These are phyloP conservation scores for Hoplias malabaricus DNA, from an alignment of 2,113 vertebrate species.

Conservation along the genomic window DNA sequence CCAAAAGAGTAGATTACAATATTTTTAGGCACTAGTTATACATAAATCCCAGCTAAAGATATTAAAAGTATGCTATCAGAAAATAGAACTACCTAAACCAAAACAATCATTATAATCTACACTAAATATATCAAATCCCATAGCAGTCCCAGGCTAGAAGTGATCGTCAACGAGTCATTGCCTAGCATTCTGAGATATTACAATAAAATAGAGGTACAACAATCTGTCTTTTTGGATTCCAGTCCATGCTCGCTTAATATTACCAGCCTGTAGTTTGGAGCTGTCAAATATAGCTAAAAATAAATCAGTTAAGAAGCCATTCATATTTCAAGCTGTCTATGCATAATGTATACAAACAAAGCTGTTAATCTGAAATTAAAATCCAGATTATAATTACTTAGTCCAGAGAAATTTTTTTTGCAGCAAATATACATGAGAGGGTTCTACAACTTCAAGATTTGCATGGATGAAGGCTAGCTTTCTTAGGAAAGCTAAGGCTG, in stretches of 20 bases:
- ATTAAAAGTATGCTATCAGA: background rate
- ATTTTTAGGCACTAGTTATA: background rate
- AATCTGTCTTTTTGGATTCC: constrained; percentile 28
- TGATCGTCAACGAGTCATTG: constrained; percentile 7
- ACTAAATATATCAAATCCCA: background rate
- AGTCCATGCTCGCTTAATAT: background rate
- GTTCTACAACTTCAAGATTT: background rate
- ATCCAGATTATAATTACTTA: constrained; percentile 8
- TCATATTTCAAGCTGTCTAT: background rate
- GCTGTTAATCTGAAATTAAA: background rate
- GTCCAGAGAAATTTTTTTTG: background rate
- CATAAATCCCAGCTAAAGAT: constrained; percentile 18
- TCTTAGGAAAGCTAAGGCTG: background rate
- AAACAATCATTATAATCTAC: background rate
- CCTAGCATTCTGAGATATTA: constrained; percentile 5
- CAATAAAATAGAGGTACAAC: constrained; percentile 16
- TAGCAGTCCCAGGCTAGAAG: constrained; percentile 26
- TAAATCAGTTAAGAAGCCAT: background rate
- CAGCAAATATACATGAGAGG: background rate
- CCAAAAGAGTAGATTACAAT: background rate
- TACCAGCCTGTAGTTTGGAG: background rate
- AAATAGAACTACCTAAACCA: background rate
- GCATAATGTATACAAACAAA: background rate
- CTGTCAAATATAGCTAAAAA: background rate
- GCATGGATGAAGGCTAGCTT: background rate